Evolutionary conservation across 2,113 vertebrate genomes (phyloP), one percentile per base, ranked within the genome.

Genomic region (Paralichthys olivaceus): DNA sequence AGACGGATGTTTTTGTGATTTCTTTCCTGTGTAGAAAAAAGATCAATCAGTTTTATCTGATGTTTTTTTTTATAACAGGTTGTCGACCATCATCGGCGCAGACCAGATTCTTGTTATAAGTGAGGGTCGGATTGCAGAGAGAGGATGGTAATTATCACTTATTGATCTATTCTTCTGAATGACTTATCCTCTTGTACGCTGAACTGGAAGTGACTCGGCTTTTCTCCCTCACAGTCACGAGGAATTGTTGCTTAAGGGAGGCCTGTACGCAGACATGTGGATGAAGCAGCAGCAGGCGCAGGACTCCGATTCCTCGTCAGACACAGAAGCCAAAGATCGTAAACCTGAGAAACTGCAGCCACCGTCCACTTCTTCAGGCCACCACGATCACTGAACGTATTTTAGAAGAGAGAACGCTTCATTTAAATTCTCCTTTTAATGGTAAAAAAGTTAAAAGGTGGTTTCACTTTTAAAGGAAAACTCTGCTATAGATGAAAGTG

Each of bases 61-160:
- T 53, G 34, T 5, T 8, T 54, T 34, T 25, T 56, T 11, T 29
- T n/a, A 6, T 19, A n/a, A 58, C 59, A 99, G 98, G 87, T 92
- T 99, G 43, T 99, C 98, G 13, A 99, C 98, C 0, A 94, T 99
- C 69, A 96, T 98, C 0, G 92, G 67, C 2, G 96, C 98, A 17
- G 97, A 99, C 86, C 96, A 97, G 91, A 99, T 99, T 82, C 94
- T 99, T 14, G 97, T 99, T 54, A 87, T 99, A 73, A 96, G 90
- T 8, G 95, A 98, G 0, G 97, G 98, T 19, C 90, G 80, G 66
- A 96, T 99, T 0, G 93, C 90, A 0, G 98, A 99, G 78, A 92
- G 94, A 49, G 98, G 98, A 84, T 91, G 96, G 98, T 99, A 85
- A 95, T 89, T 51, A 22, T 25, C 7, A 17, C 8, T 23, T 6